Conservation (phyloP, 2,113 vertebrate genomes). For the Notothenia rossii region DNA sequence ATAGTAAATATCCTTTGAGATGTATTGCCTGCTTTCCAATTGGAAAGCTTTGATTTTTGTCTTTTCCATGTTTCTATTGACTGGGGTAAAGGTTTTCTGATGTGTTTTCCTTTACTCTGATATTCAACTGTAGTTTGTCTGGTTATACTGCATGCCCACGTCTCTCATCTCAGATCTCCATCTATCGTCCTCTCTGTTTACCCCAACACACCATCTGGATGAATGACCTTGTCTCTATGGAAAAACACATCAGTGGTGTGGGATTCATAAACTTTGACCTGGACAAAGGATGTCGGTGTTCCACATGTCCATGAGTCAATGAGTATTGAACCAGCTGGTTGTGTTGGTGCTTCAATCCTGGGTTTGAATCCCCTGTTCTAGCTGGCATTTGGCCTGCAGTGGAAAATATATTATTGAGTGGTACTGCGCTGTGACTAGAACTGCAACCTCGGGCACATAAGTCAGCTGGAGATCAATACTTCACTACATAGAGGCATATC, state of each 20-base stretch:
- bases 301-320: constrained; percentile 58
- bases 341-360: constrained; percentile 28
- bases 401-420: constrained; percentile 70
- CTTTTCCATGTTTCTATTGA: neutral
- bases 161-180: neutral
- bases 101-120: neutral
- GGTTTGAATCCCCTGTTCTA: constrained; percentile 9
- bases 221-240: constrained; percentile 58
- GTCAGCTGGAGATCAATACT: constrained; percentile 46
- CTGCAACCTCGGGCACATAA: constrained; percentile 32
- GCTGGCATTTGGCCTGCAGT: constrained; percentile 31
- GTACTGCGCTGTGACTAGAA: constrained; percentile 23
- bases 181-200: neutral
- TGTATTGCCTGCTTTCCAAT: neutral
- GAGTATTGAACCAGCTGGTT: constrained; percentile 48
- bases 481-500: neutral
- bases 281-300: constrained; percentile 27
- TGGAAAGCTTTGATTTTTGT: neutral
- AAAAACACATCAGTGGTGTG: constrained; percentile 45
- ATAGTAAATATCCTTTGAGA: neutral
- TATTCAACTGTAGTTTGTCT: neutral
- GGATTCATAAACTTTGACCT: constrained; percentile 8
- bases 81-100: neutral
- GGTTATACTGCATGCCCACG: no score
- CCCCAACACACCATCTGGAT: neutral